Evolutionary conservation across 2,797 vertebrate species (phyloP).

Genomic region (Pantherophis vulpinus): DNA sequence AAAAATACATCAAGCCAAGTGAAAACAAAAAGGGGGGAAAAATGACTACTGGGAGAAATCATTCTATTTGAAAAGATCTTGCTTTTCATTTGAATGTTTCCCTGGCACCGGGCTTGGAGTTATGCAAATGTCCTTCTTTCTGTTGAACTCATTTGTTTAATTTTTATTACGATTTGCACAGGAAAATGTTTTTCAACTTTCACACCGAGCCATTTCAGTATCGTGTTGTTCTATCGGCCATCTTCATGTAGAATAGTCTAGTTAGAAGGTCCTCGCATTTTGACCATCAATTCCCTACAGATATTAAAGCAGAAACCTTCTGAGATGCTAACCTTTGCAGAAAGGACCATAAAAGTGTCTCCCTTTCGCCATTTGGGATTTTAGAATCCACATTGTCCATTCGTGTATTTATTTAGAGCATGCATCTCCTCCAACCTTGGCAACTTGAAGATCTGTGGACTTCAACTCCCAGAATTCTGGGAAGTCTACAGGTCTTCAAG

Average conservation of each 20-base stretch:
- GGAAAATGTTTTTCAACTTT: background rate
- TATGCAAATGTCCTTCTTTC: background rate
- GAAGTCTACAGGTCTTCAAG: background rate
- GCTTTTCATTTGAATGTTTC: constrained; percentile 8
- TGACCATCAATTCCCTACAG: background rate
- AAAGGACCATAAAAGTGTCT: background rate
- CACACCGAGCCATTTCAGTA: background rate
- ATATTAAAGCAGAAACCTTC: background rate
- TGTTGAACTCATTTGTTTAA: background rate
- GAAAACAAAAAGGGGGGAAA: fast-evolving
- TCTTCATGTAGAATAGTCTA: background rate
- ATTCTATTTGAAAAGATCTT: constrained; percentile 13
- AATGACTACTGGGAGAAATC: background rate
- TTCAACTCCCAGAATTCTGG: background rate
- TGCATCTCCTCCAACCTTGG: background rate
- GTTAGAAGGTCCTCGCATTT: background rate
- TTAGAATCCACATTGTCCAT: background rate
- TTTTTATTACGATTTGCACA: background rate
- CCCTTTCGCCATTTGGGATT: background rate
- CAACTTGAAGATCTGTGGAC: background rate
- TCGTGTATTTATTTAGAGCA: background rate
- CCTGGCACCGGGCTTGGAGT: background rate
- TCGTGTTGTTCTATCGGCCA: background rate
- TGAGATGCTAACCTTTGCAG: background rate
- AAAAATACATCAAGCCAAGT: constrained; percentile 16